Base-by-base conservation (phyloP, 2,888 invertebrate species). In the Melangyna quadrimaculata region DNA sequence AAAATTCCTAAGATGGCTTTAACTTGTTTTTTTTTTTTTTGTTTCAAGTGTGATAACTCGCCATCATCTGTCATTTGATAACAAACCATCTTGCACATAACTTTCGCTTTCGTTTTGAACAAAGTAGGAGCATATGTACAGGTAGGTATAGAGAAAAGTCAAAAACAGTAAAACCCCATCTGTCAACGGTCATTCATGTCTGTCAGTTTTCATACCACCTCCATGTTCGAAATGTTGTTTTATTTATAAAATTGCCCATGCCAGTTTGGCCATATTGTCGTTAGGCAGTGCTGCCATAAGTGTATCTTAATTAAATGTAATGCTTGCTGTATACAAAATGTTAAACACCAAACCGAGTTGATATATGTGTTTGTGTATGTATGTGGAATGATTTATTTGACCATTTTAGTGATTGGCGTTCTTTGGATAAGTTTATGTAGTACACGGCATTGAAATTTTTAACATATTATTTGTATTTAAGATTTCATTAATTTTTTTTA, bases 71-170 rank as follows among this genome's bases (percentile, higher is more conserved):
- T 37, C 63, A 65, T 61, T n/a, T 43, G 61, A 17, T 43, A 53
- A 35, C 22, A 63, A 73, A 51, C 53, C 55, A 73, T 82, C 71
- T 61, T 73, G 61, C 24, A 55, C 63, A 43, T 27, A 10, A 70
- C 78, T 83, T 83, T 79, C 79, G 70, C 73, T 83, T 83, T 79
- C n/a, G n/a, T 70, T 45, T 65, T 12, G 9, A 3, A 35, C 55
- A 24, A 43, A 43, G 3, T 29, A 70, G 48, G 8, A 5, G 17
- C 7, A 67, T 3, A 45, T 6, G 35, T 5, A 48, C n/a, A 37
- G 9, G 6, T 24, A 24, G 10, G 14, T 51, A 22, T 10, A 2
- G 51, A 51, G 14, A 24, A 14, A 14, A 51, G 14, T 51, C 14
- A 22, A 22, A 22, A 22, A 61, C 14, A 70, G 53, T 35, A 74